Evolutionary conservation across 2,113 vertebrate genomes (phyloP), one percentile per base, ranked within the genome.

Genomic region (Melanerpes aurifrons): DNA sequence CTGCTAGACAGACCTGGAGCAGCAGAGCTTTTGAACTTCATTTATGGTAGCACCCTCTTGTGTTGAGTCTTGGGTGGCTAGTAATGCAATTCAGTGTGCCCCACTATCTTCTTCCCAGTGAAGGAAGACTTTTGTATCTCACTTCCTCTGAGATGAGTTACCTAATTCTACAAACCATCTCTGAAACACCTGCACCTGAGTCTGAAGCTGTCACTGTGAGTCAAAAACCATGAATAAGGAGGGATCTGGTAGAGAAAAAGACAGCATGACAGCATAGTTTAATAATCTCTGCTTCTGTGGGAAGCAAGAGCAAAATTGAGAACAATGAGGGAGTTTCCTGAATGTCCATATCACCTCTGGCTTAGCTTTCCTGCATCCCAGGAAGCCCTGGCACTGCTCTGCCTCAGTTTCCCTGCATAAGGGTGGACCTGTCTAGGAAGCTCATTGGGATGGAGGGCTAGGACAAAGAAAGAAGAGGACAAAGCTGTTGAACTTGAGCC

Each of bases 401-500:
- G 59, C 59, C 68, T 90, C 50, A 26, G 40, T 73, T 87, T 85
- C 24, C 15, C 21, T 43, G 61, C 87, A 61, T 7, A 13, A 81
- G 24, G 17, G 73, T 50, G 21, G 53, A 66, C 26, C 11, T 87
- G 29, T n/a, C 69, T 53, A 70, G 43, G 20, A 79, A 70, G 56
- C 75, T 86, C 40, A 77, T 29, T 80, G 61, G 53, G n/a, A 37
- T 79, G n/a, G 1, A 15, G 3, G 4, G 2, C 25, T 79, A 35
- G 20, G 45, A 25, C 29, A 72, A 86, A 79, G 20, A 2, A 57
- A 53, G 57, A 62, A 48, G 63, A 26, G n/a, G 8, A 5, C n/a
- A 69, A 54, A 79, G 71, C 20, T 89, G 58, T 75, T 91, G 87
- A 79, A 70, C 79, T 15, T 62, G 63, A 92, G 74, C 45, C 40